Evolutionary conservation across 2,888 invertebrate species (phyloP), one percentile per base, ranked within the genome.

Genomic region (Drosophila fulvimacula): DNA sequence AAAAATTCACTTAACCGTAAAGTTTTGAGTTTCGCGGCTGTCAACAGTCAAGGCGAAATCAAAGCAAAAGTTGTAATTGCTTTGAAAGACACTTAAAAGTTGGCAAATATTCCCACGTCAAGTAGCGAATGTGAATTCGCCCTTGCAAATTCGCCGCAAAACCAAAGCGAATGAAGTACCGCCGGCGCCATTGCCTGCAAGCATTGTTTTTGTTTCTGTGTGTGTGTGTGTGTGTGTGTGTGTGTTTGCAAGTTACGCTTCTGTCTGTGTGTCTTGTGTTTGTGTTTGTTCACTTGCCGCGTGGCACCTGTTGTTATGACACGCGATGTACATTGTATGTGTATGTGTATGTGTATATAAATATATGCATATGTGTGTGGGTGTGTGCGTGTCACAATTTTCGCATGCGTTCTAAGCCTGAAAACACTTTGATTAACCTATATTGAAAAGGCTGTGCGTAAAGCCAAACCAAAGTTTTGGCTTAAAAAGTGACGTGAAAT

Each of bases 221-320:
- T 17, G n/a, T 41, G 19, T 30, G 19, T 55, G 21, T 56, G 27
- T 75, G 7, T 49, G 61, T 59, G 64, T 59, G 58, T 57, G 75
- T 17, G n/a, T 41, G 19, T 30, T 19, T 55, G 21, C 27, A 17
- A 17, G 10, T 39, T 4, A n/a, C 6, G n/a, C 11, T 3, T 21
- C 49, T 59, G 73, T 10, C 11, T 34, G 36, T 58, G 57, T 56
- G 73, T 11, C 11, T 15, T 42, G 32, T 24, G 56, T 24, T 13
- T 56, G 24, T 44, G 73, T 51, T 59, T 74, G 74, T 59, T 70
- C 76, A 64, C 56, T 73, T 59, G 68, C 60, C 60, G 83, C 78
- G 67, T 81, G 82, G 81, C 82, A 83, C 82, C 89, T 83, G 82
- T 88, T 83, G 82, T 64, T 56, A 65, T 83, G 68, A 64, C 82